Percentiles rank a stretch among this genome's conserved stretches.
Evolutionary conservation across 2,113 vertebrate genomes (phyloP).

Genomic region (Dromiciops gliroides): DNA sequence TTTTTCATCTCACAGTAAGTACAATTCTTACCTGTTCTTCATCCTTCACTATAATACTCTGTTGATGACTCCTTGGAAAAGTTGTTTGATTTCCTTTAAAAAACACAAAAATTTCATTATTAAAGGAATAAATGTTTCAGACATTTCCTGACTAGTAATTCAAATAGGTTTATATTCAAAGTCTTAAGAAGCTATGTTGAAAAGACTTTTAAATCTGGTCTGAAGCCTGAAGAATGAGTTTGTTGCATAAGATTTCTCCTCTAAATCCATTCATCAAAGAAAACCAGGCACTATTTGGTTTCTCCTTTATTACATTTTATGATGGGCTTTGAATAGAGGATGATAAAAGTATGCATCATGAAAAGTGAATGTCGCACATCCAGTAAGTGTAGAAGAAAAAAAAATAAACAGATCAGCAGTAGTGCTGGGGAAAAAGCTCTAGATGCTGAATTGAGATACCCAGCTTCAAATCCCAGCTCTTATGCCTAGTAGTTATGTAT

Average conservation of each 20-base stretch:
- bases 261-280: conserved; percentile 66
- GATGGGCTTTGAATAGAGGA: conserved; percentile 67
- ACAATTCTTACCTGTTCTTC: conserved; percentile 38
- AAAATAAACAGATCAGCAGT: neutral
- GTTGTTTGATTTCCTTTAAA: conserved; percentile 49
- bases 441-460: neutral
- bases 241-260: conserved; percentile 36
- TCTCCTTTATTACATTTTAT: conserved; percentile 53
- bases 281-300: conserved; percentile 57
- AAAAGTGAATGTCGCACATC: conserved; percentile 61
- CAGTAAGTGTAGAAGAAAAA: conserved; percentile 4
- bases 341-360: conserved; percentile 73
- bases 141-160: conserved; percentile 54
- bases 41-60: conserved; percentile 22
- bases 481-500: neutral
- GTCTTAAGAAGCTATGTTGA: conserved; percentile 63
- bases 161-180: conserved; percentile 66
- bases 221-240: conserved; percentile 61
- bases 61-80: conserved; percentile 53
- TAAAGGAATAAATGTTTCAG: conserved; percentile 59
- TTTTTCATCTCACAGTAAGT: conserved; percentile 31
- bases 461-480: neutral
- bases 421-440: neutral
- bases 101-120: conserved; percentile 59
- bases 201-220: conserved; percentile 67